These are phyloP conservation scores for Cichlasoma orientale DNA, from an alignment of 2,797 vertebrate species.

Conservation along the genomic window DNA sequence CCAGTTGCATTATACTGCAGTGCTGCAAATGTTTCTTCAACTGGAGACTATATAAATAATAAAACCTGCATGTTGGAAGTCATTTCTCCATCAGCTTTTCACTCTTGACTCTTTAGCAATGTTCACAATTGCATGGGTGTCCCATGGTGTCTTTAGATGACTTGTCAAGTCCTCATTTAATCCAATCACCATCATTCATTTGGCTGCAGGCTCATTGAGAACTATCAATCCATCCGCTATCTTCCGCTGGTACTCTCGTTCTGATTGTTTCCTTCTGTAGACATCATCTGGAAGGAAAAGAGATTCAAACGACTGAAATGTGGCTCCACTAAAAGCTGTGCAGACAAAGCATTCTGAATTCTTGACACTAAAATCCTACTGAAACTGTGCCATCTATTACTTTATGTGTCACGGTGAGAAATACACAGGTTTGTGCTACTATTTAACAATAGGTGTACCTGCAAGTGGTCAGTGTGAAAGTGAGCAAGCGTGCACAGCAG, in stretches of 20 bases:
- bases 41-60: constrained; percentile 41
- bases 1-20: constrained; percentile 9
- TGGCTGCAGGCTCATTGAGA: constrained; percentile 63
- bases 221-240: constrained; percentile 72
- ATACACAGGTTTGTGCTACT: not conserved
- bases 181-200: constrained; percentile 53
- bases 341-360: not conserved
- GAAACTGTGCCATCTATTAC: not conserved
- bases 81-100: constrained; percentile 22
- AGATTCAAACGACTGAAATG: constrained; percentile 9
- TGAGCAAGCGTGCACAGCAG: not conserved
- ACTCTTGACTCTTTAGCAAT: not conserved
- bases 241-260: constrained; percentile 86
- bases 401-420: not conserved
- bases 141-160: constrained; percentile 25
- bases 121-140: constrained; percentile 12
- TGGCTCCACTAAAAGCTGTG: not conserved
- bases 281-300: constrained; percentile 88
- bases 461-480: not conserved
- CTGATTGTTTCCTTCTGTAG: constrained; percentile 92
- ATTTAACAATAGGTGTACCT: not conserved
- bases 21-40: constrained; percentile 15
- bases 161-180: constrained; percentile 21
- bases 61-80: constrained; percentile 58
- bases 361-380: not conserved